A percentile compares a stretch with the other conserved stretches of the same genome.
These are phyloP conservation scores for Eristalis arbustorum DNA, from an alignment of 2,888 invertebrate species.

Conservation along the genomic window DNA sequence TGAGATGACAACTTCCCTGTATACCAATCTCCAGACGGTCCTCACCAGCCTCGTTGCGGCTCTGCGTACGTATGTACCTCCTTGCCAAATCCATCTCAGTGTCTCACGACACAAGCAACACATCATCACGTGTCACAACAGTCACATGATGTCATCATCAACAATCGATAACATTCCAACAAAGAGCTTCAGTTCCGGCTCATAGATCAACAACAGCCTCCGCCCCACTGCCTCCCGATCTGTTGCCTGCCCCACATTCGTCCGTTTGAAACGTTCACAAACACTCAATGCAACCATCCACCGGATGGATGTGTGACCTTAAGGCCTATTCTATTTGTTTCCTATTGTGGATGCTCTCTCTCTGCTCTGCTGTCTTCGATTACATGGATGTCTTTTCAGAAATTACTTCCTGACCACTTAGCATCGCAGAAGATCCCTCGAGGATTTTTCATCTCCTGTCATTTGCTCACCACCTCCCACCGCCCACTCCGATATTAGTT, in stretches of 20 bases:
- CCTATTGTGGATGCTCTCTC: not conserved
- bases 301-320: not conserved
- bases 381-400: slow-evolving; percentile 19
- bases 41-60: too few relatives aligned
- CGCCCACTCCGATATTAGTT: not conserved
- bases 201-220: not conserved
- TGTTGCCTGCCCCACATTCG: not conserved
- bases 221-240: not conserved
- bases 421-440: not conserved
- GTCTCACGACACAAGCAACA: too few relatives aligned
- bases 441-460: not conserved
- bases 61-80: too few relatives aligned
- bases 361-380: not conserved
- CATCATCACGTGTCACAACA: too few relatives aligned
- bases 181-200: not conserved
- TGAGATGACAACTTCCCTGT: too few relatives aligned
- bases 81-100: too few relatives aligned
- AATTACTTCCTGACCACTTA: slow-evolving; percentile 41
- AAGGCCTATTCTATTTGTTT: not conserved
- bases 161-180: too few relatives aligned
- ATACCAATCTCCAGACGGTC: too few relatives aligned
- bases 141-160: too few relatives aligned
- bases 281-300: not conserved
- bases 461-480: not conserved
- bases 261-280: not conserved